These are phyloP conservation scores for Myrmecobius fasciatus DNA, from an alignment of 2,113 vertebrate species.

Conservation along the genomic window DNA sequence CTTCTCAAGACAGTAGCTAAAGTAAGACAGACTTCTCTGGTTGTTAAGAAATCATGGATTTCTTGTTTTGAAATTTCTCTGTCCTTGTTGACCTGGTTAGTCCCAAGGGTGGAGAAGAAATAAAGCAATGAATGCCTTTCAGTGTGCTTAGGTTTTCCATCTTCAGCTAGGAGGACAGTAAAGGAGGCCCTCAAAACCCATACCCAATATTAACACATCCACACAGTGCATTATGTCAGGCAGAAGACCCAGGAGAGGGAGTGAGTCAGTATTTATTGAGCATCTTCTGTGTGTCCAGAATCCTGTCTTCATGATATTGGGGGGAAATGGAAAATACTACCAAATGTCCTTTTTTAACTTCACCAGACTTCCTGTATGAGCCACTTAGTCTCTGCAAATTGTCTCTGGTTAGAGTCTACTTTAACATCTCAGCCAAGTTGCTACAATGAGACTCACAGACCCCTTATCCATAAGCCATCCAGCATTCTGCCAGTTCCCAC, in stretches of 20 bases:
- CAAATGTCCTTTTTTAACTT: not conserved
- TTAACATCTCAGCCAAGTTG: not conserved
- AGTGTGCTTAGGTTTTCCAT: not conserved
- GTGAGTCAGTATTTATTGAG: not conserved
- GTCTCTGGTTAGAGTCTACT: not conserved
- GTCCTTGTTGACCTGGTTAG: constrained; percentile 19
- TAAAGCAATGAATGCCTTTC: constrained; percentile 21
- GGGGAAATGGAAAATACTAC: not conserved
- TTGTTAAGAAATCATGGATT: not conserved
- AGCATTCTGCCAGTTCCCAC: not conserved
- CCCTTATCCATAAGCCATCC: not conserved
- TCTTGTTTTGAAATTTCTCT: constrained; percentile 40
- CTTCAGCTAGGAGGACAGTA: constrained; percentile 6
- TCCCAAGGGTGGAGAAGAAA: constrained; percentile 22
- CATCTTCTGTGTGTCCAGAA: not conserved
- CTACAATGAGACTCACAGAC: not conserved
- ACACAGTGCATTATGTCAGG: not conserved
- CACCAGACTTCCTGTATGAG: not conserved
- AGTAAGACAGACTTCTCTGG: not conserved
- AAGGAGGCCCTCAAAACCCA: not conserved
- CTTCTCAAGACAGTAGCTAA: not conserved
- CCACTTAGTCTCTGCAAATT: not conserved
- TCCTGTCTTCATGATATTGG: not conserved
- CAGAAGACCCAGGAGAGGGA: not conserved
- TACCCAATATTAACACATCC: not conserved